Evolutionary conservation across 2,797 vertebrate genomes (phyloP), one percentile per base, ranked within the genome.

Genomic region (Zenarchopterus dispar): DNA sequence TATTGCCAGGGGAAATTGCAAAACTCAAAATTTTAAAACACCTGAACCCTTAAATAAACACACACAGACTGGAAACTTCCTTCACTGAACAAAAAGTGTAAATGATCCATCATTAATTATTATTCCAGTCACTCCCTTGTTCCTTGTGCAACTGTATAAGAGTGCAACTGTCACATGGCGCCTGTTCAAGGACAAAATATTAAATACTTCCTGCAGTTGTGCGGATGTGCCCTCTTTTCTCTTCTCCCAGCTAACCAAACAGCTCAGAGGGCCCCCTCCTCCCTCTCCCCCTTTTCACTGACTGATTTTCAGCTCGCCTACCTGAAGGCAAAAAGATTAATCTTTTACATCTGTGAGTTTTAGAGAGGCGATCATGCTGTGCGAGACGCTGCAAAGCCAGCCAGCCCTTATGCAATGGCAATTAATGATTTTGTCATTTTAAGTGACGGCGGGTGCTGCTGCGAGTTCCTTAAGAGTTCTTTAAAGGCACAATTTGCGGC

Each of bases 341-440:
- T 94, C 93, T 94, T 92, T 93, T 90, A 92, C 89, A 90, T 84
- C 82, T 89, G 88, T 86, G 92, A 94, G 92, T 93, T 94, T 94
- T 94, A 92, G 93, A 95, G 94, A 95, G 93, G 88, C 93, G 72
- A 90, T 93, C 94, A 93, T 62, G 89, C 93, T 94, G 93, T 90
- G 94, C 92, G 74, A 93, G 94, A 96, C 94, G 93, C 88, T 85
- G 90, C 88, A 91, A 90, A 92, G 82, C 85, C 88, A 91, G 90
- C 88, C 77, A 92, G 92, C 75, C 85, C 84, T 94, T 93, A 94
- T 91, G 81, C 94, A 93, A 94, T 86, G 93, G 88, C 95, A 96
- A 96, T 95, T 92, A 96, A 95, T 96, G 93, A 94, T 95, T 96
- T 97, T 96, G 95, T 97, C 95, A 96, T 93, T 90, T 88, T 73